These are phyloP conservation scores for Clistopyga incitator DNA, from an alignment of 2,888 invertebrate genomes.

Conservation along the genomic window DNA sequence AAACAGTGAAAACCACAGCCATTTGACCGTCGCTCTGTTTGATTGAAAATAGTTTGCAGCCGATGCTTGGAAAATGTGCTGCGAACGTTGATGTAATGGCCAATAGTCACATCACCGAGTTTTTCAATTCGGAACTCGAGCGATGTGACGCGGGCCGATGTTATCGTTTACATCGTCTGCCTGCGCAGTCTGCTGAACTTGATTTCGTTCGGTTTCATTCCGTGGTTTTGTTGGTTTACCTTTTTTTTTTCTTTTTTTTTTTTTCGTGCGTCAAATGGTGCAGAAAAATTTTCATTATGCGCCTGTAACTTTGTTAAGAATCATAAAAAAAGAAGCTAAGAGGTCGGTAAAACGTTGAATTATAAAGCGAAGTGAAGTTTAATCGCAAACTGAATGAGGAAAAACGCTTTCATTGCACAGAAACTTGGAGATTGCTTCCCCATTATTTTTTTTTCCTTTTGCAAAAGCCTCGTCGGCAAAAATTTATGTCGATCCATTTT, in stretches of 20 bases:
- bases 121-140: slow-evolving; percentile 36
- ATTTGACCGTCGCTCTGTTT: slow-evolving; percentile 29
- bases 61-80: slow-evolving; percentile 30
- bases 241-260: too few species aligned
- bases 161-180: slow-evolving; percentile 31
- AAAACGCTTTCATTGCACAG: background rate
- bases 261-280: too few species aligned
- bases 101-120: slow-evolving; percentile 3
- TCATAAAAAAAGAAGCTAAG: too few species aligned
- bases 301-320: too few species aligned
- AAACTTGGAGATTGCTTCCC: too few species aligned
- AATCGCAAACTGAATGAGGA: background rate
- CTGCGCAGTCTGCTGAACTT: too few species aligned
- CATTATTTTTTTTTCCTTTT: too few species aligned
- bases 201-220: too few species aligned
- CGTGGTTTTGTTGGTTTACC: too few species aligned
- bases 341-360: background rate
- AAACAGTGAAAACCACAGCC: slow-evolving; percentile 18
- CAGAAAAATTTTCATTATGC: too few species aligned
- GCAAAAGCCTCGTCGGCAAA: too few species aligned
- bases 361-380: background rate
- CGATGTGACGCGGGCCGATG: slow-evolving; percentile 32
- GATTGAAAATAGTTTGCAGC: slow-evolving; percentile 5
- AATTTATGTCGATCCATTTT: too few species aligned
- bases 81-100: background rate